Percentiles rank a stretch among this genome's conserved stretches.
phyloP scores from a whole-genome alignment of 2,113 vertebrate genomes.

The Pipa parva region DNA sequence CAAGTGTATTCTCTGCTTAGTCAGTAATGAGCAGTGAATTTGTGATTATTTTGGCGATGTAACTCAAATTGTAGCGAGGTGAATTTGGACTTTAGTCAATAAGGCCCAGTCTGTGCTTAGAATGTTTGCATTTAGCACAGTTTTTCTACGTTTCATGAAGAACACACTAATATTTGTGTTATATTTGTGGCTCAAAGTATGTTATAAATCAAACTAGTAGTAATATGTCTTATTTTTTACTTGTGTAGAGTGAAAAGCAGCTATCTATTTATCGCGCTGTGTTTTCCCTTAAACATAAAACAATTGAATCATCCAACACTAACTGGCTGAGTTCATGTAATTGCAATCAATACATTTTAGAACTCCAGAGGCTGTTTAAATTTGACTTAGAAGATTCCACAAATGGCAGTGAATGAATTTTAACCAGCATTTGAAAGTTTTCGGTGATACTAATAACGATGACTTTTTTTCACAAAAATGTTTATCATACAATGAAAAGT shows the following conservation, averaged over 20 bases:
- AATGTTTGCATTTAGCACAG: no score
- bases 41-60: no score
- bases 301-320: conserved; percentile 29
- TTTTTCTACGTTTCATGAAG: background rate
- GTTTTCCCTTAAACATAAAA: conserved; percentile 32
- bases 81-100: no score
- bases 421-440: conserved; percentile 15
- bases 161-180: background rate
- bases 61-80: no score
- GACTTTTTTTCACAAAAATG: background rate
- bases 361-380: conserved; percentile 34
- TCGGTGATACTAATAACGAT: background rate
- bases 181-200: background rate
- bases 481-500: background rate
- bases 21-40: no score
- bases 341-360: conserved; percentile 31
- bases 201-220: conserved; percentile 3
- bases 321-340: conserved; percentile 32
- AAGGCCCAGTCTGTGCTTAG: background rate
- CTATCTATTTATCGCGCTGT: conserved; percentile 18
- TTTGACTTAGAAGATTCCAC: conserved; percentile 33
- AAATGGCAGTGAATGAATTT: conserved; percentile 32
- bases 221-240: conserved; percentile 2
- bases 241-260: background rate
- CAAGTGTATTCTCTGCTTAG: no score